Conservation (phyloP, 2,797 vertebrate species). For the Podarcis lilfordi region DNA sequence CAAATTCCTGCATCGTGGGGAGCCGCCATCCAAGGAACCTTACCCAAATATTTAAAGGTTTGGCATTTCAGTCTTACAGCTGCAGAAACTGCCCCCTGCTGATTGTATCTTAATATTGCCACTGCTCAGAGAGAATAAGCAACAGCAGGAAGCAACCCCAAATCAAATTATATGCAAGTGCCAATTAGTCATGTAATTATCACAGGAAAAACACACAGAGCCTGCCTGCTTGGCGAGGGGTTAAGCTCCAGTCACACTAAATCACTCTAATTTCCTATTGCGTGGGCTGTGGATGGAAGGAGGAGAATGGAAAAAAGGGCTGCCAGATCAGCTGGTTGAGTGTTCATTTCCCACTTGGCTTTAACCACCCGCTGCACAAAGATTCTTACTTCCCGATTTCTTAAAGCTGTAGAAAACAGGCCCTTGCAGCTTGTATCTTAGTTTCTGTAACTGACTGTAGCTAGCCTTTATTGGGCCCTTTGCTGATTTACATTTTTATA, state of each 20-base stretch:
- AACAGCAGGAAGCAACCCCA: constrained; percentile 57
- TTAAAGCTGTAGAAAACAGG: constrained; percentile 10
- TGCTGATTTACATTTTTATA: background rate
- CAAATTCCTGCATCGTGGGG: background rate
- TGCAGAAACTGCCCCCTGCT: constrained; percentile 60
- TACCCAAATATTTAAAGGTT: constrained; percentile 6
- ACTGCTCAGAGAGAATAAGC: constrained; percentile 22
- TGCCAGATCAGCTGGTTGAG: constrained; percentile 45
- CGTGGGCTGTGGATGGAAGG: constrained; percentile 46
- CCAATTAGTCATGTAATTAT: constrained; percentile 58
- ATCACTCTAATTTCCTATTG: constrained; percentile 54
- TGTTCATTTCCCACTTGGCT: background rate
- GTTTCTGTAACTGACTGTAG: background rate
- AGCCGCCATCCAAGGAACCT: constrained; percentile 17
- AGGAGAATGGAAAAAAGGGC: constrained; percentile 17
- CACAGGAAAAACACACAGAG: constrained; percentile 42
- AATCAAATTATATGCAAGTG: constrained; percentile 53
- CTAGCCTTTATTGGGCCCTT: background rate
- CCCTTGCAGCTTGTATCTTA: background rate
- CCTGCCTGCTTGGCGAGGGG: constrained; percentile 39
- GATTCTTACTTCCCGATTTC: background rate
- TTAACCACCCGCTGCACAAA: constrained; percentile 17
- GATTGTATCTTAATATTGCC: constrained; percentile 53
- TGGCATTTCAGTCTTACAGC: constrained; percentile 53
- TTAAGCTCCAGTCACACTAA: constrained; percentile 57